Evolutionary conservation across 2,888 invertebrate genomes (phyloP), one percentile per base, ranked within the genome.

Genomic region (Rhagium mordax): DNA sequence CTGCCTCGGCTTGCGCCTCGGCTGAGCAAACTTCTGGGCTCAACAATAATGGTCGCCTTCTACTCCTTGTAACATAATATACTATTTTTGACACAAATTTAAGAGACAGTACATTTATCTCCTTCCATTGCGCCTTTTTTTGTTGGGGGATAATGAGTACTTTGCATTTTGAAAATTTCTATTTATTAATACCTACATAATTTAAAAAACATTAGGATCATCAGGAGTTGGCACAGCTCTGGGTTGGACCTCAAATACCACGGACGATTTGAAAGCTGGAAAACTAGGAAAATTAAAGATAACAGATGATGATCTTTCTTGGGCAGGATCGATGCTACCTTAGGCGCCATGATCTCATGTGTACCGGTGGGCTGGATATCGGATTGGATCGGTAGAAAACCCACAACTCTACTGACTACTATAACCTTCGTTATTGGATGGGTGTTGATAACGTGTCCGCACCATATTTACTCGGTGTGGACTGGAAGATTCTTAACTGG

Each of bases 201-300:
- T 24, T 16, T 3, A 15, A 29, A 29, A 2, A 10, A 15, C 16
- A 29, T 57, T 62, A 67, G 96, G 95, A 48, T 94, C 95, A 0
- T 87, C 95, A 72, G 94, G 94, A 0, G 91, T 93, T 61, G 96
- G 95, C 80, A 91, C 93, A 24, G 90, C 94, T 68, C 88, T 95
- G 10, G 95, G 92, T 47, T 96, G 95, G 95, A 93, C 94, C 1
- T 92, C 95, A 0, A 94, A 95, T 7, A 93, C 94, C 16, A 87
- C 90, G 20, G 85, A 85, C 76, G 88, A 87, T 75, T 86, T 91
- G 70, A 85, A 86, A 3, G 81, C 89, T 10, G 88, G 86, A 0
- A 82, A 86, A 41, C 89, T 90, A 70, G 93, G 74, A 65, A 67
- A 29, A 8, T 24, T 74, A 0, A 55, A 61, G n/a, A 71, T 79